Evolutionary conservation across 2,113 vertebrate genomes (phyloP).

Genomic region (Hypocryptadius cinnamomeus): DNA sequence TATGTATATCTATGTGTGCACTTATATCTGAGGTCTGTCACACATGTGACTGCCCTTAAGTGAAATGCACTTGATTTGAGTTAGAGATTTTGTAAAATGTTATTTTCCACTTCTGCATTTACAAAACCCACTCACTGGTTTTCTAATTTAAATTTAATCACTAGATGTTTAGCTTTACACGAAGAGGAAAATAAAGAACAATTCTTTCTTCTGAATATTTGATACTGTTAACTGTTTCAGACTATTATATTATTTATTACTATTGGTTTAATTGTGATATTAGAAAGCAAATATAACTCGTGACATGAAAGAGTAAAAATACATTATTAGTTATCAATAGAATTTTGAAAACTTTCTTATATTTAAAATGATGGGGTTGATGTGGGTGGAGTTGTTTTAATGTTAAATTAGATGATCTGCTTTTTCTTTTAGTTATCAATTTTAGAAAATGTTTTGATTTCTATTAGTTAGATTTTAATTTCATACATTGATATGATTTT

Average conservation of each 20-base stretch:
- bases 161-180: neutral
- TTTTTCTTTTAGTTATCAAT: neutral
- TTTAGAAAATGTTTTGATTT: neutral
- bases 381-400: neutral
- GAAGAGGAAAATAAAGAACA: neutral
- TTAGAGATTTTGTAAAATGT: neutral
- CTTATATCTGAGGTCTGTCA: neutral
- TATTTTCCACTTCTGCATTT: neutral
- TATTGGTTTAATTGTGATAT: neutral
- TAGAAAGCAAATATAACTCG: neutral
- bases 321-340: neutral
- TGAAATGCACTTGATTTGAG: neutral
- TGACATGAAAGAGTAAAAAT: neutral
- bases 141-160: neutral
- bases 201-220: neutral
- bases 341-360: neutral
- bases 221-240: neutral
- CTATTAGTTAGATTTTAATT: neutral
- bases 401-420: neutral
- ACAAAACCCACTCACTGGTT: neutral
- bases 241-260: neutral
- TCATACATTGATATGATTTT: neutral
- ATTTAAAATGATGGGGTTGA: neutral
- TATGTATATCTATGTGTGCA: fast-evolving
- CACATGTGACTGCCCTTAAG: neutral